Base-by-base conservation (phyloP, 1,140 invertebrate genomes). In the Helicoverpa zea region DNA sequence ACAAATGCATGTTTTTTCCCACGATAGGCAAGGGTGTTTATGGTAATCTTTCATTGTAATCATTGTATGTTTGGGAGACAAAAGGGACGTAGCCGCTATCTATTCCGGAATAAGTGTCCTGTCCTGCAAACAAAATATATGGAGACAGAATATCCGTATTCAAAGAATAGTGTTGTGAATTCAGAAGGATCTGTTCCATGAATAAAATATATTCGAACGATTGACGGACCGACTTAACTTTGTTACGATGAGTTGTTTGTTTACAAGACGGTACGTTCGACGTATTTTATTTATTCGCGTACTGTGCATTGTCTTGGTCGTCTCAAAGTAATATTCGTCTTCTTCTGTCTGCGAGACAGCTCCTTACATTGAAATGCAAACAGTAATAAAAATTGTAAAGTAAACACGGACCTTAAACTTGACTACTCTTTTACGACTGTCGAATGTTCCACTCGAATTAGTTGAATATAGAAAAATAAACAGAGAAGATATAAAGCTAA, bases 1-100 rank as follows among this genome's bases (percentile, higher is more conserved):
- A 90, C 86, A 83, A 86, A 89, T 89, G 84, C 83, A 76, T 87
- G 84, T 87, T 86, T 86, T 86, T 90, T 90, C 90, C 85, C 90
- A 91, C 89, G 90, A 88, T 85, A 58, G 43, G 54, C 29, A 63
- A 74, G 78, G 73, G 81, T 77, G 72, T 79, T 63, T 66, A 72
- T 58, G 73, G 77, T 68, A 66, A 64, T 80, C 29, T 79, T 82
- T 63, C 68, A 66, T 79, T 79, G 77, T 82, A 82, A 70, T 75
- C 56, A 82, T 83, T 83, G 79, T 54, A 70, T 83, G 54, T 56
- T 81, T 79, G 47, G 47, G 76, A 56, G 73, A 58, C 23, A 74
- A 81, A 81, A 63, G 66, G 66, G 29, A 70, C 29, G 66, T 52
- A 70, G 47, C 49, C 18, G 49, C 23, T 52, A 70, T 70, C 66